Conservation (phyloP, 2,888 invertebrate genomes). For the Octodonta nipae region DNA sequence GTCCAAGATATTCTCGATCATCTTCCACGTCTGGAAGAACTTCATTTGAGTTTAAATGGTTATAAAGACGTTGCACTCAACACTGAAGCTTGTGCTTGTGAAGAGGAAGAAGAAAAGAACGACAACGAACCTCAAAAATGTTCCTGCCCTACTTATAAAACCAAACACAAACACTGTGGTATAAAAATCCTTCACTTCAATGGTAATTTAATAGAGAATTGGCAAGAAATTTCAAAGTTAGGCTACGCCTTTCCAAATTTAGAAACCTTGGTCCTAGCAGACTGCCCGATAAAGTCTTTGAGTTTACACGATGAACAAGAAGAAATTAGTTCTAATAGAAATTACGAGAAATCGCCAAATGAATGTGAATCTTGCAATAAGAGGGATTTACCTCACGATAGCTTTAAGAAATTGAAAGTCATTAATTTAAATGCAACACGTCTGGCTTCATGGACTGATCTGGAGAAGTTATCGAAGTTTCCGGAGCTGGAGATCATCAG, state of each 20-base stretch:
- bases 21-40: slow-evolving; percentile 70
- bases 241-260: slow-evolving; percentile 76
- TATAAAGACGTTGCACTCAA: slow-evolving; percentile 64
- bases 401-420: slow-evolving; percentile 57
- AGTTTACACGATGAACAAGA: slow-evolving; percentile 23
- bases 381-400: slow-evolving; percentile 47
- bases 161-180: slow-evolving; percentile 42
- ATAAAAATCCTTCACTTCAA: slow-evolving; percentile 75
- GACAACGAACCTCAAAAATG: slow-evolving; percentile 11
- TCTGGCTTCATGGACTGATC: slow-evolving; percentile 75
- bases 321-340: slow-evolving; percentile 12
- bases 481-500: slow-evolving; percentile 71
- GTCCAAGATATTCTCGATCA: slow-evolving; percentile 63
- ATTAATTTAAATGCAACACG: slow-evolving; percentile 76
- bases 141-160: slow-evolving; percentile 11
- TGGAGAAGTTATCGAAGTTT: slow-evolving; percentile 73
- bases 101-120: slow-evolving; percentile 10
- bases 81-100: slow-evolving; percentile 25
- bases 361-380: slow-evolving; percentile 40
- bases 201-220: slow-evolving; percentile 71
- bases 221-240: slow-evolving; percentile 71
- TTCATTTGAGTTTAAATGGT: slow-evolving; percentile 85
- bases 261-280: slow-evolving; percentile 72
- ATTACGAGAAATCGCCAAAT: slow-evolving; percentile 39
- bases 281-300: slow-evolving; percentile 59